These are phyloP conservation scores for Drosophila multiciliata DNA, from an alignment of 2,888 invertebrate species.

Conservation along the genomic window DNA sequence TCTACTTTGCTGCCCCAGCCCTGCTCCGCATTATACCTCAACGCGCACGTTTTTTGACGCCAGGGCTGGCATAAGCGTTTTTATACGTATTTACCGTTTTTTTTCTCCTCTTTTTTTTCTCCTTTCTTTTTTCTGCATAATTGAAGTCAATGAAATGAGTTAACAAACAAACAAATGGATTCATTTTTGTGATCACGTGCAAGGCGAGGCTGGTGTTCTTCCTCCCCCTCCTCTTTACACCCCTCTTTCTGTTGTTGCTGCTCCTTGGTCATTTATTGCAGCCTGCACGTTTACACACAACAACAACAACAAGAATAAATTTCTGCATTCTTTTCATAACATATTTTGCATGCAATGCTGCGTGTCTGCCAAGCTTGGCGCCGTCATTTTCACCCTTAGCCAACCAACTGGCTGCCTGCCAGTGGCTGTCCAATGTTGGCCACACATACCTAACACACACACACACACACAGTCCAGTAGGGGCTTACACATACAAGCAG, in stretches of 20 bases:
- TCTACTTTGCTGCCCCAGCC: neutral
- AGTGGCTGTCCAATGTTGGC: slow-evolving; percentile 36
- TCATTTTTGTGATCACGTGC: slow-evolving; percentile 71
- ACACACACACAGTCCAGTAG: slow-evolving; percentile 22
- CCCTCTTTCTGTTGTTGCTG: neutral
- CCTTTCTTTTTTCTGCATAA: slow-evolving; percentile 64
- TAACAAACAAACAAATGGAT: slow-evolving; percentile 74
- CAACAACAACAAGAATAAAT: slow-evolving; percentile 47
- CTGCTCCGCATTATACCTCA: slow-evolving; percentile 27
- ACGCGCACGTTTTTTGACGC: slow-evolving; percentile 51
- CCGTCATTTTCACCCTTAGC: slow-evolving; percentile 69
- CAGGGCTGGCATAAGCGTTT: slow-evolving; percentile 21
- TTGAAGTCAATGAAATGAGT: slow-evolving; percentile 74
- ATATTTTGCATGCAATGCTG: slow-evolving; percentile 76
- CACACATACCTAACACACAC: slow-evolving; percentile 18
- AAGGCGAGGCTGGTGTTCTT: slow-evolving; percentile 10
- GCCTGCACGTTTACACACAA: slow-evolving; percentile 54
- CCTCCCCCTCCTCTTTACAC: no score
- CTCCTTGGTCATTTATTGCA: slow-evolving; percentile 13
- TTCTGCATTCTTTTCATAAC: slow-evolving; percentile 72
- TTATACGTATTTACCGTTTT: neutral
- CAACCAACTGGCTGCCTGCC: slow-evolving; percentile 36
- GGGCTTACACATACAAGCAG: slow-evolving; percentile 27
- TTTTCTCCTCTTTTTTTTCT: slow-evolving; percentile 36
- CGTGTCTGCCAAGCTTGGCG: slow-evolving; percentile 75